Percentiles rank a stretch among this genome's conserved stretches.
phyloP scores from a whole-genome alignment of 2,113 vertebrate genomes.

The Bucco capensis region DNA sequence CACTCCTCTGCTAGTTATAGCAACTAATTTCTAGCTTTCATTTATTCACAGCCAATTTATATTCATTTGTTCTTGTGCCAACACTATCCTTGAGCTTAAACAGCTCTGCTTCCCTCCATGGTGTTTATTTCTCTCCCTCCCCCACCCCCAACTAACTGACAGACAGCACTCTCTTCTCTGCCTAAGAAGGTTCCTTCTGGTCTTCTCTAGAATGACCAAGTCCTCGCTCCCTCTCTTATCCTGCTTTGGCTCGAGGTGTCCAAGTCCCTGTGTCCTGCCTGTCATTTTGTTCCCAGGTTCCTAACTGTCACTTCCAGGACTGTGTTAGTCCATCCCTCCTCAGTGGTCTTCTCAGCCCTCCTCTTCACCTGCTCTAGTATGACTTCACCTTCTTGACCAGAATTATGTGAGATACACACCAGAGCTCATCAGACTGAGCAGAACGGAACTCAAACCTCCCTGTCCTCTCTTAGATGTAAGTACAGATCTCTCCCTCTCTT shows the following conservation, averaged over 20 bases:
- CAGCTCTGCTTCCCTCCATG: background rate
- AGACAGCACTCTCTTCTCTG: background rate
- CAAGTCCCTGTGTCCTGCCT: background rate
- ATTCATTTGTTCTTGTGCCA: conserved; percentile 49
- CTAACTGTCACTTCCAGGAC: background rate
- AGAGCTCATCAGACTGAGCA: background rate
- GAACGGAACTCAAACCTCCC: background rate
- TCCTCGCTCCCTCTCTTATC: background rate
- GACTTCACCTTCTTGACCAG: background rate
- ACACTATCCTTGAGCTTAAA: conserved; percentile 9
- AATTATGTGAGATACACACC: background rate
- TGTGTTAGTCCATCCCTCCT: background rate
- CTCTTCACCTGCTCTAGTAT: background rate
- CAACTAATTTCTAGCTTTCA: conserved; percentile 12
- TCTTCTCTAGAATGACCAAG: background rate
- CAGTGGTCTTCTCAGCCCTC: background rate
- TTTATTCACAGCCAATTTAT: conserved; percentile 43
- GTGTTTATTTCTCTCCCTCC: background rate
- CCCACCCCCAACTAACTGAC: background rate
- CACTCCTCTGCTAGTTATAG: conserved; percentile 20
- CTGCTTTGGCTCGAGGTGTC: background rate
- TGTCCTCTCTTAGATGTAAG: background rate
- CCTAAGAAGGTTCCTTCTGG: background rate
- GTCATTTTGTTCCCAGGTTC: background rate
- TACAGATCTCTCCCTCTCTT: background rate